Evolutionary conservation across 2,888 invertebrate genomes (phyloP).

Genomic region (Phanerotoma sp.): DNA sequence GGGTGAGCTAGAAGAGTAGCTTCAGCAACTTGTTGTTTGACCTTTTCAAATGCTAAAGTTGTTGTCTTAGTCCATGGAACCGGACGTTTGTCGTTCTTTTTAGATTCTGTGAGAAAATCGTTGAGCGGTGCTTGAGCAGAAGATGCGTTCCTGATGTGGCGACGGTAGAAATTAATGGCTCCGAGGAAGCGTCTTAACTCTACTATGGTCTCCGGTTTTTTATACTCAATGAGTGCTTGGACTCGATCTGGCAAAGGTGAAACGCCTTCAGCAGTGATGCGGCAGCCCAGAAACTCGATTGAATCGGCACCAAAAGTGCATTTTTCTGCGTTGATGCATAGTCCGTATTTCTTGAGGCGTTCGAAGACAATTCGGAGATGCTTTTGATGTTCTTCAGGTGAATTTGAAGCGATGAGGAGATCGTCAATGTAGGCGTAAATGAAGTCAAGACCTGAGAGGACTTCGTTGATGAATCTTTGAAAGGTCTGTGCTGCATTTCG

Average conservation of each 20-base stretch:
- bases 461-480: too few relatives aligned
- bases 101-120: conserved; percentile 17
- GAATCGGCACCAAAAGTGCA: neutral
- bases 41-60: conserved; percentile 20
- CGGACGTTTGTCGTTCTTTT: conserved; percentile 26
- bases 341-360: neutral
- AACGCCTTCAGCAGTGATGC: neutral
- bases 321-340: neutral
- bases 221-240: too few relatives aligned
- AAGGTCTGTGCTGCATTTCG: too few relatives aligned
- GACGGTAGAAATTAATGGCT: conserved; percentile 24
- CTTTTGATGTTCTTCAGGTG: conserved; percentile 24
- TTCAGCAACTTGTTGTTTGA: conserved; percentile 14
- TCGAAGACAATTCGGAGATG: conserved; percentile 15
- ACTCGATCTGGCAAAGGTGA: too few relatives aligned
- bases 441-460: neutral
- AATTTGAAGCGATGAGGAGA: conserved; percentile 25
- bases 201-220: too few relatives aligned
- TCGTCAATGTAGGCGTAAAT: conserved; percentile 24
- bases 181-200: conserved; percentile 22
- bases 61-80: conserved; percentile 17
- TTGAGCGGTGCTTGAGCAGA: conserved; percentile 18
- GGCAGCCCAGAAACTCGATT: neutral
- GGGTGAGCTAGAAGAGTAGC: conserved; percentile 27
- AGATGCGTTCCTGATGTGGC: conserved; percentile 17